Conservation (phyloP, 2,888 invertebrate species). For the Papilio gigon region DNA sequence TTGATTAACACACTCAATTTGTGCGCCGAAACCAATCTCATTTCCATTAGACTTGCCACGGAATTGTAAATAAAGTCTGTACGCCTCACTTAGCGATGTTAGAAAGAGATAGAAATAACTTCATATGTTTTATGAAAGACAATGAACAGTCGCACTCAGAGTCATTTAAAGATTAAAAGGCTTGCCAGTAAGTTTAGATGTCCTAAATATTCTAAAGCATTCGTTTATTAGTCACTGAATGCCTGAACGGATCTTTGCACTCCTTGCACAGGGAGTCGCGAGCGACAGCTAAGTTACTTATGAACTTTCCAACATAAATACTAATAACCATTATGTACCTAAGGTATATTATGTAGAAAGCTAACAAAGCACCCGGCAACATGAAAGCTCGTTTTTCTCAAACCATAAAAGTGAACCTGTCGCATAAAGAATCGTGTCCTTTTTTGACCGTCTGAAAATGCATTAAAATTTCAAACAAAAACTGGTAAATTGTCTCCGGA, state of each 20-base stretch:
- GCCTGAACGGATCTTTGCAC: no score
- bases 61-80: conserved; percentile 9
- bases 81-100: not conserved
- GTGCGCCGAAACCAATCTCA: conserved; percentile 14
- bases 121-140: not conserved
- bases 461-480: conserved; percentile 64
- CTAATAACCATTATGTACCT: not conserved
- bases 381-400: conserved; percentile 34
- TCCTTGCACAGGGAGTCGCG: no score
- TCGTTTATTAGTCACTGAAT: no score
- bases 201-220: no score
- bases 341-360: conserved; percentile 15
- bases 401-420: conserved; percentile 38
- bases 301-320: not conserved
- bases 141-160: not conserved
- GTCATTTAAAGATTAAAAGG: no score
- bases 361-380: conserved; percentile 19
- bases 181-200: no score
- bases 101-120: conserved; percentile 4
- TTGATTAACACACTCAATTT: conserved; percentile 20
- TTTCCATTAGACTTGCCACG: conserved; percentile 20
- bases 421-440: conserved; percentile 41
- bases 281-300: not conserved
- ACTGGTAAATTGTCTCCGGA: conserved; percentile 67
- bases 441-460: conserved; percentile 50